These are phyloP conservation scores for Drosophila borborema DNA, from an alignment of 2,888 invertebrate species.

Conservation along the genomic window DNA sequence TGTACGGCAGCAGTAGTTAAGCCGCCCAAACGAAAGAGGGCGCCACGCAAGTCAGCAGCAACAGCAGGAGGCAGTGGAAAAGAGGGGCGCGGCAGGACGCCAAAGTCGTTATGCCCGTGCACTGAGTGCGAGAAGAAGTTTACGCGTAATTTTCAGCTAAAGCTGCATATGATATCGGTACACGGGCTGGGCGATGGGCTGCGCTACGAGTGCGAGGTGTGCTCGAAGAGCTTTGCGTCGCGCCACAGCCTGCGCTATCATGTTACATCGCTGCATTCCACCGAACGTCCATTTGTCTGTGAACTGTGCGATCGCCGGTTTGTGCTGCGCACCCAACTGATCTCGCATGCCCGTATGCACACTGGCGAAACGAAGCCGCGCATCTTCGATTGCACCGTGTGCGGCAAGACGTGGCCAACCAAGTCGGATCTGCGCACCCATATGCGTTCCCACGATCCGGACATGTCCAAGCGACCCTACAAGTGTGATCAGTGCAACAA, in stretches of 20 bases:
- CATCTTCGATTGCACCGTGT: slow-evolving; percentile 70
- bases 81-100: slow-evolving; percentile 1
- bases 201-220: slow-evolving; percentile 72
- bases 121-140: slow-evolving; percentile 80
- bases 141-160: slow-evolving; percentile 80
- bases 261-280: slow-evolving; percentile 74
- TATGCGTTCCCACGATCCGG: slow-evolving; percentile 76
- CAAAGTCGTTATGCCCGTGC: slow-evolving; percentile 66
- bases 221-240: slow-evolving; percentile 77
- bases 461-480: slow-evolving; percentile 73
- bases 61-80: background rate
- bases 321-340: slow-evolving; percentile 76
- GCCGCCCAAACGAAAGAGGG: slow-evolving; percentile 26
- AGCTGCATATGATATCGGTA: slow-evolving; percentile 76
- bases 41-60: background rate
- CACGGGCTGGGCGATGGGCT: slow-evolving; percentile 77
- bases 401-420: slow-evolving; percentile 80
- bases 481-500: slow-evolving; percentile 76
- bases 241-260: slow-evolving; percentile 80
- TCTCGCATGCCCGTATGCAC: slow-evolving; percentile 78
- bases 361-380: slow-evolving; percentile 79
- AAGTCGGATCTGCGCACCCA: slow-evolving; percentile 81
- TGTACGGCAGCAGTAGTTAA: background rate
- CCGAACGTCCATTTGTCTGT: slow-evolving; percentile 75
- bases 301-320: slow-evolving; percentile 71